Evolutionary conservation across 2,888 invertebrate genomes (phyloP), one percentile per base, ranked within the genome.

Genomic region (Panorpa germanica): DNA sequence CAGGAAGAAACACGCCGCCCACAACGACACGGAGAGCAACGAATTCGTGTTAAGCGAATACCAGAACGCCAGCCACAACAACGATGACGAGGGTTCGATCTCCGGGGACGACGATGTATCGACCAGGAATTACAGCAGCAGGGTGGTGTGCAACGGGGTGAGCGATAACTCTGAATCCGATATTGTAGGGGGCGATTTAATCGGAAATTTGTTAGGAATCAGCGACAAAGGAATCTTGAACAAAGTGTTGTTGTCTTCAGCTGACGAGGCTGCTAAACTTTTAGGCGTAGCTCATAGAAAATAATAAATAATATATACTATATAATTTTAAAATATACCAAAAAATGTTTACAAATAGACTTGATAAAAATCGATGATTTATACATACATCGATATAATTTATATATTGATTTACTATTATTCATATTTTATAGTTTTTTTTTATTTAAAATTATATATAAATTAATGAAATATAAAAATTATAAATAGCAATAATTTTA

Each of bases 201-300:
- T 91, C 41, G 85, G 86, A 7, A 86, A 88, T 52, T 62, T 91
- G 2, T 58, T 91, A 11, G 90, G 88, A 0, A 82, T 91, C 35
- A 71, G 78, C 23, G 86, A 85, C 50, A 71, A 76, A 40, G 75
- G 77, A 10, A 70, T 82, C 35, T 75, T 91, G 31, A 88, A 90
- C 46, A 75, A 77, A 52, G 66, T 81, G 38, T 64, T 90, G 18
- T 67, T 75, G 3, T 80, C 82, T 15, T 70, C 77, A 2, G 73
- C 83, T 17, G 71, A 74, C 39, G 83, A 83, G 48, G 88, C 88
- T 14, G 88, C 88, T 2, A 81, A 83, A 48, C 65, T 88, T 38
- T 59, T 90, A 14, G 80, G 90, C 14, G 78, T 88, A 29, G 76
- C n/a, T n/a, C n/a, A n/a, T n/a, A n/a, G n/a, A n/a, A n/a, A n/a